These are phyloP conservation scores for Psilopogon haemacephalus DNA, from an alignment of 2,113 vertebrate genomes.

Conservation along the genomic window DNA sequence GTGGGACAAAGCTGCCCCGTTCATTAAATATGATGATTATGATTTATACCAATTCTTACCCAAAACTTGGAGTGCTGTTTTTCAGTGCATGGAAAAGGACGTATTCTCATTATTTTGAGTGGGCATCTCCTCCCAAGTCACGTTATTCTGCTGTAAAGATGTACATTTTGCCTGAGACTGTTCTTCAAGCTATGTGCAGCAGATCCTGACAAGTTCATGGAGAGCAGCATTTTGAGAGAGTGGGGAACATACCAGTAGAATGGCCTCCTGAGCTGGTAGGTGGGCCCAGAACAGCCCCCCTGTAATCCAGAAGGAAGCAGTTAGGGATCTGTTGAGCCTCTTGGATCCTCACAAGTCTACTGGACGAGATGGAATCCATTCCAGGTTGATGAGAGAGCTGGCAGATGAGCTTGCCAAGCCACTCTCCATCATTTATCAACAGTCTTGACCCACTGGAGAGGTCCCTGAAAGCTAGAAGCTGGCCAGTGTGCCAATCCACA, in stretches of 20 bases:
- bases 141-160: not conserved
- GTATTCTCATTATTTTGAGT: not conserved
- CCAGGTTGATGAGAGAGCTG: no score
- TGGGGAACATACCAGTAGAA: not conserved
- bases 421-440: no score
- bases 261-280: no score
- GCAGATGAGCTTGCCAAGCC: no score
- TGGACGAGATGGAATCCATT: no score
- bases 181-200: not conserved
- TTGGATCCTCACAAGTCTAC: no score
- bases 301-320: no score
- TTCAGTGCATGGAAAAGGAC: not conserved
- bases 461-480: no score
- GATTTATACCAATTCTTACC: not conserved
- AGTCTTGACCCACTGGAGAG: no score
- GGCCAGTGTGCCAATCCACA: no score
- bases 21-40: not conserved
- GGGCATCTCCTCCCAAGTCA: not conserved
- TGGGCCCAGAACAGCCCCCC: no score
- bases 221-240: not conserved
- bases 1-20: not conserved
- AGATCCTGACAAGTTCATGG: not conserved
- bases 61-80: not conserved
- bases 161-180: not conserved
- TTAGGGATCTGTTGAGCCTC: no score